Conservation (phyloP, 2,797 vertebrate genomes). For the Myiotriccus ornatus region DNA sequence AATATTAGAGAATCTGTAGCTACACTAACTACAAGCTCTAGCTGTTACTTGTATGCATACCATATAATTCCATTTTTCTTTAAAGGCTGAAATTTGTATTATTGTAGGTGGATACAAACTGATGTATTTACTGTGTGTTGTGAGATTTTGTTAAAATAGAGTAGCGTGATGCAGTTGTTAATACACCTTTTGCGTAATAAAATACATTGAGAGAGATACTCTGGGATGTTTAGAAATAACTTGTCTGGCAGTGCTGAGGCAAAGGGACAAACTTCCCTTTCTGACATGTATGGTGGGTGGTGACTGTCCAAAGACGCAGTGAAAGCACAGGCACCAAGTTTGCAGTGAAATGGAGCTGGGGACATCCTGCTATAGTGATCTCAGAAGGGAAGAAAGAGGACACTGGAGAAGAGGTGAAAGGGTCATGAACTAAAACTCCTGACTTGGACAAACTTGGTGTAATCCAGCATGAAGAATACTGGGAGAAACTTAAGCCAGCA, state of each 20-base stretch:
- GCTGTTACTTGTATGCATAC: background rate
- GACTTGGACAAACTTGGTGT: background rate
- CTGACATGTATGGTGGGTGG: background rate
- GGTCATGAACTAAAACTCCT: background rate
- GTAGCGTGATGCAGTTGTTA: background rate
- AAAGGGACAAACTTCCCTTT: background rate
- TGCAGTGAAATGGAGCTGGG: background rate
- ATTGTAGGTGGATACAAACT: background rate
- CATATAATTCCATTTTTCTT: background rate
- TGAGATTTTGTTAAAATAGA: background rate
- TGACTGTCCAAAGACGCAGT: accelerated
- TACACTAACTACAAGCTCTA: background rate
- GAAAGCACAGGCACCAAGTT: background rate
- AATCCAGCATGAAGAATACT: background rate
- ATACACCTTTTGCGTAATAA: background rate
- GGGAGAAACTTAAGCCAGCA: background rate
- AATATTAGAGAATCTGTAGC: background rate
- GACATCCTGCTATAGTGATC: background rate
- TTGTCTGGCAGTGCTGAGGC: background rate
- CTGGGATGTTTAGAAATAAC: background rate
- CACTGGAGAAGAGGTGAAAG: background rate
- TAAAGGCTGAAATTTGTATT: background rate
- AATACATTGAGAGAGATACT: background rate
- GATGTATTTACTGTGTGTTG: background rate
- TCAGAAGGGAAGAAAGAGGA: background rate